phyloP scores from a whole-genome alignment of 2,888 invertebrate genomes.

The Zaprionus bogoriensis region DNA sequence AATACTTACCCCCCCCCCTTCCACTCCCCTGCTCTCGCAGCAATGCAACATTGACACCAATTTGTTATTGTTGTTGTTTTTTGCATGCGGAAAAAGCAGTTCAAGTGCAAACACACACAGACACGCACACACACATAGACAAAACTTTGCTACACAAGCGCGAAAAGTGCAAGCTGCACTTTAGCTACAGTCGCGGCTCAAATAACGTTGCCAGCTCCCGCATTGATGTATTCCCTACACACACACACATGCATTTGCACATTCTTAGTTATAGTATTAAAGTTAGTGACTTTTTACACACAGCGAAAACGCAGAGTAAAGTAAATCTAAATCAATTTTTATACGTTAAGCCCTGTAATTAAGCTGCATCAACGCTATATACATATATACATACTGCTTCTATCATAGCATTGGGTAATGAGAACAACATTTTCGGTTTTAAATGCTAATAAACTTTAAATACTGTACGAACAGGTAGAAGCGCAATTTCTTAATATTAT shows the following conservation, averaged over 20 bases:
- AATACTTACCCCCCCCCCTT: background rate
- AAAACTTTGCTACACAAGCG: slow-evolving; percentile 16
- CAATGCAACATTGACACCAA: slow-evolving; percentile 63
- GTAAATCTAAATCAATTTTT: slow-evolving; percentile 58
- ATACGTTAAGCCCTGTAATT: slow-evolving; percentile 62
- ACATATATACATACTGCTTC: slow-evolving; percentile 37
- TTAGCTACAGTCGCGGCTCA: slow-evolving; percentile 31
- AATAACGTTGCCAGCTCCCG: slow-evolving; percentile 28
- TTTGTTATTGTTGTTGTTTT: slow-evolving; percentile 45
- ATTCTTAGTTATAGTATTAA: slow-evolving; percentile 34
- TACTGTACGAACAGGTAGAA: slow-evolving; percentile 23
- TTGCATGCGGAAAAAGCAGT: slow-evolving; percentile 47
- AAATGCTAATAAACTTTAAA: slow-evolving; percentile 67
- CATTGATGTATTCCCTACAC: slow-evolving; percentile 13
- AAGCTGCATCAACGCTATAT: slow-evolving; percentile 36
- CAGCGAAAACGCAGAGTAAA: slow-evolving; percentile 40
- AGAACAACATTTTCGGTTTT: slow-evolving; percentile 59
- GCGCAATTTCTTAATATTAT: background rate
- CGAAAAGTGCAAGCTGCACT: slow-evolving; percentile 40
- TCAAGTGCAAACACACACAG: slow-evolving; percentile 49
- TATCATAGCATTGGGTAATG: slow-evolving; percentile 45
- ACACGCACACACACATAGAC: background rate
- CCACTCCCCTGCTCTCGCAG: slow-evolving; percentile 15
- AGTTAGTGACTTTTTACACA: slow-evolving; percentile 48
- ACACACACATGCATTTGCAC: slow-evolving; percentile 31